Conservation (phyloP, 2,888 invertebrate species). For the Drosophila pseudotakahashii region DNA sequence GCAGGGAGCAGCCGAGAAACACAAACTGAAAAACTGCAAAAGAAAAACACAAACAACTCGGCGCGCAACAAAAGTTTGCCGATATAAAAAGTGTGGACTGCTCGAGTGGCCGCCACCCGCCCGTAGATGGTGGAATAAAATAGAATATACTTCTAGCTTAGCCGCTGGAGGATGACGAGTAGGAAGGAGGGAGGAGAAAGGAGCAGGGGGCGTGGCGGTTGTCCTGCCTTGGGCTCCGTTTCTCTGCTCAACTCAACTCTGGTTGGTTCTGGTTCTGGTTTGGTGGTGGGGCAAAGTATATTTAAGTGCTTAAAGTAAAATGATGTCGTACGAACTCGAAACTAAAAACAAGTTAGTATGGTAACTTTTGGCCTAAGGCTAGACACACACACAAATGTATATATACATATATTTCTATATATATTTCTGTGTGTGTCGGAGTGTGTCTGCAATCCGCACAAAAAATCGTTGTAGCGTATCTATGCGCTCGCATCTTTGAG, state of each 20-base stretch:
- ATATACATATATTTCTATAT: not conserved
- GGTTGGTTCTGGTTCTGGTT: slow-evolving; percentile 8
- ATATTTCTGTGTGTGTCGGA: slow-evolving; percentile 36
- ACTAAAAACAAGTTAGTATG: slow-evolving; percentile 81
- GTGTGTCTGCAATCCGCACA: slow-evolving; percentile 70
- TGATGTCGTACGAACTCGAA: slow-evolving; percentile 82
- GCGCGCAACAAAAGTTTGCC: slow-evolving; percentile 78
- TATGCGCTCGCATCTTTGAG: slow-evolving; percentile 79
- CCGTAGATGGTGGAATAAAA: slow-evolving; percentile 59
- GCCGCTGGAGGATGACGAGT: slow-evolving; percentile 49
- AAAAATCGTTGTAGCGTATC: slow-evolving; percentile 80
- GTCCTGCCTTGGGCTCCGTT: slow-evolving; percentile 40
- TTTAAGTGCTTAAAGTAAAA: slow-evolving; percentile 83
- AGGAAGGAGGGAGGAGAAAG: not conserved
- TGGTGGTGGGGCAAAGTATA: slow-evolving; percentile 77
- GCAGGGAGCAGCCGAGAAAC: slow-evolving; percentile 40
- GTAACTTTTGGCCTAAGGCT: slow-evolving; percentile 79
- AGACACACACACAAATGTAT: slow-evolving; percentile 45
- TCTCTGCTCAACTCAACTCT: slow-evolving; percentile 33
- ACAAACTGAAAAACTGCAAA: slow-evolving; percentile 78
- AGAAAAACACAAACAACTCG: slow-evolving; percentile 80
- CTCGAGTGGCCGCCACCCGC: slow-evolving; percentile 69
- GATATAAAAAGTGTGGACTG: slow-evolving; percentile 79
- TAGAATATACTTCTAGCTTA: slow-evolving; percentile 64
- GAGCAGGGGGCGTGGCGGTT: slow-evolving; percentile 3